Base-by-base conservation (phyloP, 2,888 invertebrate genomes). In the Acrocyrtus sp. region DNA sequence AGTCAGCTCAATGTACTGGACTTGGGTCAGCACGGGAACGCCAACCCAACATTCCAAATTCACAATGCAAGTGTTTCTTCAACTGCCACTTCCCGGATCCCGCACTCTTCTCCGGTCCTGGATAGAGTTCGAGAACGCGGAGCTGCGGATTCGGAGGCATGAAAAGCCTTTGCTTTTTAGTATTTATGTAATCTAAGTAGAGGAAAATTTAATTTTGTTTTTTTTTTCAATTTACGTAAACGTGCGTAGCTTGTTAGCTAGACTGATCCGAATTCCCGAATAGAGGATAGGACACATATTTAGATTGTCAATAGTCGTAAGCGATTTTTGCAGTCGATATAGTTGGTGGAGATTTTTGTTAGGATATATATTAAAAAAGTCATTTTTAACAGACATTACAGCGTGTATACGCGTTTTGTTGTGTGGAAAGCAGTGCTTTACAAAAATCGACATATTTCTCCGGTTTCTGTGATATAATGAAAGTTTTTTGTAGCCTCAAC, bases 41-140 rank as follows among this genome's bases (percentile, higher is more conserved):
- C 53, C n/a, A 75, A 75, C 54, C 75, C 75, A 19, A 75, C 75
- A 0, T 75, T 75, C 53, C 70, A 72, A 21, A 54, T 75, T 41
- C 61, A 62, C 53, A 70, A 69, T 66, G 70, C 69, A 69, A 69
- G 26, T 21, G 34, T 54, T 19, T 53, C 53, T 12, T 61, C 47
- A 19, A 50, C 57, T 43, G 43, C 58, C 15, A 43, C 56, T n/a
- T n/a, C n/a, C n/a, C n/a, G n/a, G n/a, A n/a, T n/a, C n/a, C n/a
- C n/a, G n/a, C n/a, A n/a, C n/a, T n/a, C n/a, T n/a, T n/a, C n/a
- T n/a, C n/a, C n/a, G n/a, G n/a, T n/a, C n/a, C n/a, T n/a, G n/a
- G n/a, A n/a, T n/a, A n/a, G n/a, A 58, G 50, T 39, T 12, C 41
- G 17, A n/a, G 58, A 41, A 21, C 22, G 66, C 19, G 27, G 68